Base-by-base conservation (phyloP, 2,888 invertebrate species). In the Oasisia sp. region DNA sequence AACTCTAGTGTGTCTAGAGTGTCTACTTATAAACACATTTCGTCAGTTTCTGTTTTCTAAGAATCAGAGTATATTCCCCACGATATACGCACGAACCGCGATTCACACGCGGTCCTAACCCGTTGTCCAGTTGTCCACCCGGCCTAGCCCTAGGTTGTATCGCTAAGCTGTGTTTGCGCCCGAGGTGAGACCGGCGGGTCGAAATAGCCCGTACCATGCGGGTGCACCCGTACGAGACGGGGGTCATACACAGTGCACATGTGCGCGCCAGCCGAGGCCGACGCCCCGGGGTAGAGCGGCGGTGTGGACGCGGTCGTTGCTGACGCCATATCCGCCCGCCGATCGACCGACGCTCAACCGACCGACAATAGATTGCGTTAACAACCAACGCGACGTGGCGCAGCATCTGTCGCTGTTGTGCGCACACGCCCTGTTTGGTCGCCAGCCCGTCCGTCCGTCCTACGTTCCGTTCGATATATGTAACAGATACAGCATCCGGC, bases 281-380 rank as follows among this genome's bases (percentile, higher is more conserved):
- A 90, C 90, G 90, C 90, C 90, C 90, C 90, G 90, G 32, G 90
- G 90, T 90, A 90, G 90, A 19, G 32, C n/a, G 90, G 32, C 90
- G 32, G 90, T 90, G 12, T 90, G 90, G 32, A 7, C 90, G 90
- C 32, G 90, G 32, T 90, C 90, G 90, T 7, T 90, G 90, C 90
- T 32, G 90, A 90, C 90, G 8, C 90, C 90, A 90, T n/a, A 90
- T 90, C 90, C 90, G 90, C 90, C 32, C 32, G 32, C 7, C 90
- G 32, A 32, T 8, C 90, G 90, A 89, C 90, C 90, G 89, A 89
- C 89, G 11, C n/a, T n/a, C n/a, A n/a, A n/a, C n/a, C n/a, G 2
- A 50, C 50, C 19, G 19, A 90, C 90, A 90, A 90, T 90, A 32
- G 32, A 90, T 90, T 27, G 90, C 90, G 90, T 7, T 90, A 90